Evolutionary conservation across 2,888 invertebrate species (phyloP).

Genomic region (Lithophane ornitopus): DNA sequence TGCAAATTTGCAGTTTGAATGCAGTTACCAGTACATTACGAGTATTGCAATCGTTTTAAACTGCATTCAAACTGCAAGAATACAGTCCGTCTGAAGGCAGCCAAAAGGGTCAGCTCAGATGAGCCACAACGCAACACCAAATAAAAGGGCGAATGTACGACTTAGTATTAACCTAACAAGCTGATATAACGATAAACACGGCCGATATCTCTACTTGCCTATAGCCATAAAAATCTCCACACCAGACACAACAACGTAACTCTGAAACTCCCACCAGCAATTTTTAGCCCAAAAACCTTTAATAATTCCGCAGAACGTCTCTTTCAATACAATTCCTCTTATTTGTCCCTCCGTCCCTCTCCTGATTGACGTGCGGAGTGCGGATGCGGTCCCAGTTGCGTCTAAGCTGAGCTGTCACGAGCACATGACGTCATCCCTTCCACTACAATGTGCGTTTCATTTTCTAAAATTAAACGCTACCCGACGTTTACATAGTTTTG

Average conservation of each 20-base stretch:
- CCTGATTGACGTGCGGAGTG: slow-evolving; percentile 75
- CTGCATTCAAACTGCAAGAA: too few species aligned
- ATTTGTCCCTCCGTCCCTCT: slow-evolving; percentile 53
- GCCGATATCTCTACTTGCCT: too few species aligned
- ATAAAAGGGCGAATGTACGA: too few species aligned
- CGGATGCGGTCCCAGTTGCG: slow-evolving; percentile 73
- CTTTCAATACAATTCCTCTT: slow-evolving; percentile 60
- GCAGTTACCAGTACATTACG: too few species aligned
- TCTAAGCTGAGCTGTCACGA: slow-evolving; percentile 76
- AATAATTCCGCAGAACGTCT: slow-evolving; percentile 53
- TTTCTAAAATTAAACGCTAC: slow-evolving; percentile 65
- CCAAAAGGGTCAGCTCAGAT: too few species aligned
- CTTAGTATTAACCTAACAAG: too few species aligned
- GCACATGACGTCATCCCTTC: slow-evolving; percentile 71
- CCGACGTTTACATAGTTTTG: slow-evolving; percentile 59
- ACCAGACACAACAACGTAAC: slow-evolving; percentile 19
- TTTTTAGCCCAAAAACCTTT: slow-evolving; percentile 38
- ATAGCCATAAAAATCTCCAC: slow-evolving; percentile 13
- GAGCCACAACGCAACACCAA: too few species aligned
- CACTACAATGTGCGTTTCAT: slow-evolving; percentile 72
- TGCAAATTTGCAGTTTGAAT: too few species aligned
- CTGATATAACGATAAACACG: too few species aligned
- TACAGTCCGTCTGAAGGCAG: too few species aligned
- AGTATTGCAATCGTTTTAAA: too few species aligned
- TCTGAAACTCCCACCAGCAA: slow-evolving; percentile 8